Percentiles rank a stretch among this genome's conserved stretches.
phyloP scores from a whole-genome alignment of 2,888 invertebrate species.

The Zeuzera pyrina region DNA sequence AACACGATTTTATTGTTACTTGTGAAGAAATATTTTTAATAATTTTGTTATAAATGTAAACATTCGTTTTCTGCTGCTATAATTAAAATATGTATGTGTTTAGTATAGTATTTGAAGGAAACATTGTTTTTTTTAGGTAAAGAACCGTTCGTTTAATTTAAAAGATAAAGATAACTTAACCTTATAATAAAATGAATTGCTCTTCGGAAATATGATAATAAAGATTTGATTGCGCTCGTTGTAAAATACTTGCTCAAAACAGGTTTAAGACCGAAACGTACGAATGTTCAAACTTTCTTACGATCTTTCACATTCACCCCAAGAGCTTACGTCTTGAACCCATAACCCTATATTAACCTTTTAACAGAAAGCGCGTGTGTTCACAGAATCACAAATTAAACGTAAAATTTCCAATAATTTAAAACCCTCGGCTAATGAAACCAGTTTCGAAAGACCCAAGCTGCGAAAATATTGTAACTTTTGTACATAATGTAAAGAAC shows the following conservation, averaged over 20 bases:
- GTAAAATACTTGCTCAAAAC: neutral
- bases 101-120: no score
- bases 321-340: slow-evolving; percentile 29
- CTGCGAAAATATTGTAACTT: slow-evolving; percentile 63
- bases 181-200: neutral
- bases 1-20: no score
- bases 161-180: no score
- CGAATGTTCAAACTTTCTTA: slow-evolving; percentile 3
- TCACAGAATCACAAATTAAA: slow-evolving; percentile 60
- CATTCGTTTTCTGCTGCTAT: no score
- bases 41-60: no score
- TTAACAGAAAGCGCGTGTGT: slow-evolving; percentile 53
- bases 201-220: neutral
- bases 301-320: slow-evolving; percentile 7
- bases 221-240: neutral
- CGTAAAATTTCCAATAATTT: slow-evolving; percentile 63
- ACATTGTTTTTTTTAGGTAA: no score
- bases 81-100: no score
- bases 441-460: slow-evolving; percentile 51
- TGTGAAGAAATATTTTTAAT: no score
- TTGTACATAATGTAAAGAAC: slow-evolving; percentile 55
- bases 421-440: slow-evolving; percentile 25
- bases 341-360: slow-evolving; percentile 48
- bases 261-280: neutral
- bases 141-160: no score